phyloP scores from a whole-genome alignment of 2,797 vertebrate genomes.

The Kryptolebias ocellatus region DNA sequence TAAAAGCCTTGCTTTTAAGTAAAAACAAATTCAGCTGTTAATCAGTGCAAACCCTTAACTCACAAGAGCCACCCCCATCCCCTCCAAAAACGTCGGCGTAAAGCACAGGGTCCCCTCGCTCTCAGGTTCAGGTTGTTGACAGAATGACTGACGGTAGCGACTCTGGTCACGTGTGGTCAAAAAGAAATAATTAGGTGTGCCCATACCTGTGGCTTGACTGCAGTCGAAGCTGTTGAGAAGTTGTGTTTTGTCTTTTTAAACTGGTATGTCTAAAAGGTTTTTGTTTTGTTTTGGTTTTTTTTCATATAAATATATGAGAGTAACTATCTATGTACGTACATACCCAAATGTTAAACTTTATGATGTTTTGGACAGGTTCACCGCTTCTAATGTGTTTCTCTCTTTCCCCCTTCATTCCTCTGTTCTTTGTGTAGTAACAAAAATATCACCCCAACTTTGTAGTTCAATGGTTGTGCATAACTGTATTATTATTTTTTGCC shows the following conservation, averaged over 20 bases:
- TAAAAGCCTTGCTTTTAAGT: slow-evolving; percentile 62
- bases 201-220: slow-evolving; percentile 69
- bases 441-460: slow-evolving; percentile 83
- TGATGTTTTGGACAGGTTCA: slow-evolving; percentile 84
- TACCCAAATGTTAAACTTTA: slow-evolving; percentile 81
- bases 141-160: slow-evolving; percentile 75
- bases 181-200: slow-evolving; percentile 72
- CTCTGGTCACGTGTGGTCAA: slow-evolving; percentile 72
- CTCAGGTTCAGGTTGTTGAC: slow-evolving; percentile 81
- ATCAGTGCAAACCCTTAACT: slow-evolving; percentile 69
- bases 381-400: slow-evolving; percentile 80
- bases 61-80: slow-evolving; percentile 46
- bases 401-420: slow-evolving; percentile 74
- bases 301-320: slow-evolving; percentile 81
- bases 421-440: slow-evolving; percentile 81
- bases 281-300: slow-evolving; percentile 33
- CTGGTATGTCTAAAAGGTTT: slow-evolving; percentile 79
- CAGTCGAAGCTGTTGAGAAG: slow-evolving; percentile 66
- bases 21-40: slow-evolving; percentile 61
- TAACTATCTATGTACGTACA: slow-evolving; percentile 82
- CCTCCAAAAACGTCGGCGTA: slow-evolving; percentile 61
- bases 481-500: slow-evolving; percentile 81
- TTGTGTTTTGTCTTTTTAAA: slow-evolving; percentile 77
- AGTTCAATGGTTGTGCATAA: slow-evolving; percentile 86
- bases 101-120: slow-evolving; percentile 80